Evolutionary conservation across 2,797 vertebrate genomes (phyloP), one percentile per base, ranked within the genome.

Genomic region (Salarias fasciatus): DNA sequence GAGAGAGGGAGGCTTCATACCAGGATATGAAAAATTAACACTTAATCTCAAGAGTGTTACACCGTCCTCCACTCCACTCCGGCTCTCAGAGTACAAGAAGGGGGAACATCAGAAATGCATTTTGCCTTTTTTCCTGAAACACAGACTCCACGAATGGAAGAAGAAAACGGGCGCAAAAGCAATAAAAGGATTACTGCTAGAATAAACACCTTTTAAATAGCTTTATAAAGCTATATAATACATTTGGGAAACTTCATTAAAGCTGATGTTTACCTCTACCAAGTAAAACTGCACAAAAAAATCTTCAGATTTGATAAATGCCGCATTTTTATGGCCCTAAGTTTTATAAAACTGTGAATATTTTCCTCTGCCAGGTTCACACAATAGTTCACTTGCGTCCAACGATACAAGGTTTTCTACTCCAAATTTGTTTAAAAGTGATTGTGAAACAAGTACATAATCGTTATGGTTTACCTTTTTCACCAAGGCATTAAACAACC

Each of bases 401-500:
- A 24, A 24, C 18, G 24, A 24, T 24, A 24, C 18, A 24, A 24
- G 24, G 18, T 24, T 24, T 24, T 24, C 18, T 24, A 18, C 18
- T 24, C 2, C 24, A 24, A 24, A 24, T 24, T 24, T 18, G 18
- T 24, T 24, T 24, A 24, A 24, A 24, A 24, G 24, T 24, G 18
- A 24, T 24, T 24, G 18, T 24, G 24, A 2, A 18, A 24, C 18
- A 2, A 24, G 24, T 18, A 3, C 18, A 24, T 35, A 35, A 35
- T 9, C 33, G 3, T 6, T 10, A 31, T 35, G n/a, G 13, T 46
- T 80, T 77, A 96, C 96, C 94, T 95, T 96, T 85, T 95, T 95
- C 70, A 92, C 92, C 64, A 98, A 84, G 41, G 94, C 93, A 53
- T 94, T 95, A 79, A 98, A 97, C 64, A 97, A 92, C 12, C 94